Base-by-base conservation (phyloP, 2,797 vertebrate genomes). In the Xerus rutilus region DNA sequence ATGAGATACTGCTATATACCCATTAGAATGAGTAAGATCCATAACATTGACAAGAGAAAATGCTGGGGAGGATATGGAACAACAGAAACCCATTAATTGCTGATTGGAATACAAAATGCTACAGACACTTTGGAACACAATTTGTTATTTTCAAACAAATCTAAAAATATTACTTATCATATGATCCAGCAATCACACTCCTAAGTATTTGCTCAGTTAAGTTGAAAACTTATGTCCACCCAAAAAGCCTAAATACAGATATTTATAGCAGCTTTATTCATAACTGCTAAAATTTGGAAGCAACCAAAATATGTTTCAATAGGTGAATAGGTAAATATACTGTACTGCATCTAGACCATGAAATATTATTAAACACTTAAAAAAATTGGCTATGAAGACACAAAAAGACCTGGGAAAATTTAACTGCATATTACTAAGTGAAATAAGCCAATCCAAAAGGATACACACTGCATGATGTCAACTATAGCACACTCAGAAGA, bases 251-350 rank as follows among this genome's bases (percentile, higher is more conserved):
- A 32, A 35, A 35, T 21, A 70, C 3, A 6, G 32, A 77, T 78
- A 13, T 94, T 85, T 45, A 72, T 62, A 78, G 62, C 65, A 79
- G 74, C 23, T 84, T 83, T 77, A 84, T 72, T 95, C 14, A 28
- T 70, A 32, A 62, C 30, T 92, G 28, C 8, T 35, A 62, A 87
- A 92, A 45, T n/a, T 64, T 90, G 59, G 14, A 85, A 64, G n/a
- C 81, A 94, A 54, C 11, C 49, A 86, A 57, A 73, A 59, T 74
- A 39, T 62, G 6, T 70, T 74, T 74, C 65, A 69, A 32, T 45
- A 45, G 28, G 30, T 84, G 49, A 73, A 15, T n/a, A 52, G 45
- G 13, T 73, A 93, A 83, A 28, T 35, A 69, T 23, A 28, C 28
- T 67, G 18, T 54, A 18, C 8, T 91, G 64, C 57, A 74, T 65